phyloP scores from a whole-genome alignment of 2,797 vertebrate genomes.

The Crocidura indochinensis region DNA sequence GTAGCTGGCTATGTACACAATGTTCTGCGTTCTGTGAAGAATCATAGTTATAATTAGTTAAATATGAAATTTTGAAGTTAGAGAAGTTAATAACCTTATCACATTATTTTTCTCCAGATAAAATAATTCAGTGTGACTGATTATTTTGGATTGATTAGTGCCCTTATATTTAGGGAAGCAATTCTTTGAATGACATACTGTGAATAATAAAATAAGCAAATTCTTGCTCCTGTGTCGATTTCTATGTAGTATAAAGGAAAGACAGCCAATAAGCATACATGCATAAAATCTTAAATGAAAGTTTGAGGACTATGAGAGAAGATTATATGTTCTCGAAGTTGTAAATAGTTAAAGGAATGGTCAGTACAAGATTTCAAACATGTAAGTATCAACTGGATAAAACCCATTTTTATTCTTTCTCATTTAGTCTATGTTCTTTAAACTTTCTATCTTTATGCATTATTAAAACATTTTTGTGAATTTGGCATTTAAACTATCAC shows the following conservation, averaged over 20 bases:
- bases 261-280: not conserved
- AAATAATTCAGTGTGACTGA: not conserved
- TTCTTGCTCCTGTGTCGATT: not conserved
- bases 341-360: not conserved
- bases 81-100: not conserved
- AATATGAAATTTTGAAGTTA: conserved; percentile 43
- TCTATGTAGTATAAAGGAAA: not conserved
- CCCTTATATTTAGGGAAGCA: no score
- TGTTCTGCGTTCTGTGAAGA: not conserved
- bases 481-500: rapidly evolving
- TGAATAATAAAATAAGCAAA: not conserved
- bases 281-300: not conserved
- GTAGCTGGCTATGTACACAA: no score
- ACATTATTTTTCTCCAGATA: conserved; percentile 14
- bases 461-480: rapidly evolving
- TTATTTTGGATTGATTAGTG: no score
- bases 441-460: rapidly evolving
- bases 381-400: not conserved
- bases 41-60: conserved; percentile 75
- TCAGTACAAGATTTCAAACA: not conserved
- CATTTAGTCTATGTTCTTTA: not conserved
- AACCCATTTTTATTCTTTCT: not conserved
- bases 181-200: rapidly evolving
- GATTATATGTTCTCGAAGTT: not conserved
- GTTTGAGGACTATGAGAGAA: not conserved